Evolutionary conservation across 2,113 vertebrate genomes (phyloP).

Genomic region (Microcebus ravelobensis): DNA sequence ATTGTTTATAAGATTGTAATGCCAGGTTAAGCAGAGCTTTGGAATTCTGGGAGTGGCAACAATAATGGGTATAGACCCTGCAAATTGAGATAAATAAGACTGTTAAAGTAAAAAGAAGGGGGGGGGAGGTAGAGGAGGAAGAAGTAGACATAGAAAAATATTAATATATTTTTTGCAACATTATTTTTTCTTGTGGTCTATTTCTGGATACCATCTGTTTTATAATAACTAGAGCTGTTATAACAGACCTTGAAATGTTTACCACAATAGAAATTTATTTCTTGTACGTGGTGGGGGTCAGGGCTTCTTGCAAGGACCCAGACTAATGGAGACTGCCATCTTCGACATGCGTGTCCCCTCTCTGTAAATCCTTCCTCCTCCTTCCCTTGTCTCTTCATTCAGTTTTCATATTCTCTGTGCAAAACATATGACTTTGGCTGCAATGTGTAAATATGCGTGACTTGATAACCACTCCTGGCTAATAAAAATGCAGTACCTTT

Average conservation of each 20-base stretch:
- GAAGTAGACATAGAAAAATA: slow-evolving; percentile 3
- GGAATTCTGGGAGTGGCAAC: neutral
- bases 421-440: neutral
- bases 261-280: neutral
- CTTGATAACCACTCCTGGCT: neutral
- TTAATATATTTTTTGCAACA: neutral
- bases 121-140: neutral
- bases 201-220: slow-evolving; percentile 59
- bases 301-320: neutral
- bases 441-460: neutral
- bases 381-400: neutral
- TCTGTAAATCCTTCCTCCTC: neutral
- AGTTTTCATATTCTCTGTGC: neutral
- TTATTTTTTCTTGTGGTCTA: slow-evolving; percentile 34
- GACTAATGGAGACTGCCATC: neutral
- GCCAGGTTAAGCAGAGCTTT: neutral
- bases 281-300: neutral
- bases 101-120: neutral
- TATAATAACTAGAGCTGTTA: slow-evolving; percentile 1
- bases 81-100: neutral
- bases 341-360: neutral
- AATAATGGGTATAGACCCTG: neutral
- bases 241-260: neutral
- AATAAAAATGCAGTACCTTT: neutral
- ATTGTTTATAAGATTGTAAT: neutral